phyloP scores from a whole-genome alignment of 2,113 vertebrate species.

The Alligator sinensis region DNA sequence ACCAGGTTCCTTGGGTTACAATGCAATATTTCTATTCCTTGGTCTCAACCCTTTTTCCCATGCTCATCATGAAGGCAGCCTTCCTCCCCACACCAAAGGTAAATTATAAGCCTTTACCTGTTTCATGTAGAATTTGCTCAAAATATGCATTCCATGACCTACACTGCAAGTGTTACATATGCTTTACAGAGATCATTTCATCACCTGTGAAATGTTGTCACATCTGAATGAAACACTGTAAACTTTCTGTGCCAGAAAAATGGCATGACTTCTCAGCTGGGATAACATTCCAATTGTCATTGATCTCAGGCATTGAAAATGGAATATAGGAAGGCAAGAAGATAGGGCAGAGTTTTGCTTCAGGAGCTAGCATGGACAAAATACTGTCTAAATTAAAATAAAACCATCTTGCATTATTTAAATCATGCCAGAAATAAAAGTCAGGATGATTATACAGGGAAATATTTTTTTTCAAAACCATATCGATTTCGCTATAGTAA shows the following conservation, averaged over 20 bases:
- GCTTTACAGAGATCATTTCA: neutral
- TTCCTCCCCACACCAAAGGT: too few relatives aligned
- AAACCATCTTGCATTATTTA: neutral
- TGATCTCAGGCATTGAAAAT: neutral
- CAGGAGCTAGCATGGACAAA: neutral
- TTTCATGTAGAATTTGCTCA: neutral
- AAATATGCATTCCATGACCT: neutral
- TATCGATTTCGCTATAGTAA: neutral
- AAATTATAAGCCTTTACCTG: neutral
- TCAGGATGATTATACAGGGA: neutral
- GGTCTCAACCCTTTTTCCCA: too few relatives aligned
- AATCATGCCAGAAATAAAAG: neutral
- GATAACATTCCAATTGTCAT: neutral
- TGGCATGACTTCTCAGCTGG: too few relatives aligned
- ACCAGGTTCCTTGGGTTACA: neutral
- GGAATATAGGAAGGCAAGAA: rapidly evolving
- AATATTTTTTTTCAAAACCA: neutral
- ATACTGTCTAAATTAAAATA: neutral
- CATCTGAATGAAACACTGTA: neutral
- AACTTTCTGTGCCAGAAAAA: neutral
- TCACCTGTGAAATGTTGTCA: neutral
- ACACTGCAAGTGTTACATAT: too few relatives aligned
- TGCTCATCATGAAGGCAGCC: too few relatives aligned
- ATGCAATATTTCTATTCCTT: too few relatives aligned
- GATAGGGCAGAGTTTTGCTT: neutral